Evolutionary conservation across 2,888 invertebrate genomes (phyloP), one percentile per base, ranked within the genome.

Genomic region (Xanthorhoe designata): DNA sequence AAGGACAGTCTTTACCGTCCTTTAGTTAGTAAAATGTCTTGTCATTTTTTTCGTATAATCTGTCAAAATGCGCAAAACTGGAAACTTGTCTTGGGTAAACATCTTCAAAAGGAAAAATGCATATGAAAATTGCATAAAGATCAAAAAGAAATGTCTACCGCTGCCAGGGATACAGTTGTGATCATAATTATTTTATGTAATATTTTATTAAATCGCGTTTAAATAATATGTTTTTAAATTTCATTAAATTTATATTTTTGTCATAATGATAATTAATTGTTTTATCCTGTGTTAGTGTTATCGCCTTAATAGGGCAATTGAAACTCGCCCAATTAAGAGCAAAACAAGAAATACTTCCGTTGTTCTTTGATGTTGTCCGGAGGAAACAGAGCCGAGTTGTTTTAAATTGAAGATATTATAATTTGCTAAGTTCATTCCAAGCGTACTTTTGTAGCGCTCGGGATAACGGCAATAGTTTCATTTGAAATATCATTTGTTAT

Each of bases 241-340:
- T 24, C 24, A 32, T 32, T 32, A 7, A 7, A 6, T 32, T 32
- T 2, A 32, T 32, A 32, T 32, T 24, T 24, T 5, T 5, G 32
- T 7, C 32, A 7, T 6, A 32, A 7, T 32, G 32, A 32, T 32
- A 7, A 32, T 32, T 2, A 13, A 38, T 10, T 38, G 38, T 3
- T 42, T 35, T 13, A 42, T 13, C 38, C 3, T 3, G 13, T 42
- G 38, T 42, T 42, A 42, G 38, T 42, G 38, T 42, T 42, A 9
- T 10, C 9, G 1, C 38, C 38, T 19, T 10, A 18, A 50, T 17
- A 9, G 18, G 19, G 9, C 78, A 50, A 75, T 77, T 74, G 77
- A 80, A 82, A 80, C 78, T 80, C 75, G 76, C 80, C 67, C 75
- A 78, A 79, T 82, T 78, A 76, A 65, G 68, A 42, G 68, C 57